Conservation (phyloP, 92 coral and sea anemone species). For the Pocillopora grandis region DNA sequence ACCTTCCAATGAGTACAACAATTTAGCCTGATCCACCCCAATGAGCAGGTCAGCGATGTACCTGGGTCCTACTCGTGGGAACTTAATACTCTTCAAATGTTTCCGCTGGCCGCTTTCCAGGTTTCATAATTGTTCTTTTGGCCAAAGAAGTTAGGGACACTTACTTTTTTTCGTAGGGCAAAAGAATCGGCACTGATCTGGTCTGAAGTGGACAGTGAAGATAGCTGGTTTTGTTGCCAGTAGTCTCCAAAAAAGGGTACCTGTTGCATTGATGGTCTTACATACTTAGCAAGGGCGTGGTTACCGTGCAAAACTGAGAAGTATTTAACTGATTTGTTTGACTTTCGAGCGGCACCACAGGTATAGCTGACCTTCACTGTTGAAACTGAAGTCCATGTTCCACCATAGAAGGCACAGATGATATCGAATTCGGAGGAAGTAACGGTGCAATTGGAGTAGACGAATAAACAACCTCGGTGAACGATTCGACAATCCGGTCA, state of each 20-base stretch:
- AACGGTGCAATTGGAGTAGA: slow-evolving; percentile 6
- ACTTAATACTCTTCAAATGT: slow-evolving; percentile 60
- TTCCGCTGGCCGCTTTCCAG: slow-evolving; percentile 52
- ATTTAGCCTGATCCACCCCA: slow-evolving; percentile 53
- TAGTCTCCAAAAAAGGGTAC: slow-evolving; percentile 11
- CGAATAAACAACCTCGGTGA: slow-evolving; percentile 1
- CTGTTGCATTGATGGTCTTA: background rate
- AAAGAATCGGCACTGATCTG: slow-evolving; percentile 35
- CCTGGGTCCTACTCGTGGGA: slow-evolving; percentile 45
- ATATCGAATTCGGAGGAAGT: slow-evolving; percentile 13
- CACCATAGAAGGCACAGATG: background rate
- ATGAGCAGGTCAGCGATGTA: slow-evolving; percentile 57
- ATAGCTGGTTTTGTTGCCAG: slow-evolving; percentile 1
- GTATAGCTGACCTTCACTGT: slow-evolving; percentile 26
- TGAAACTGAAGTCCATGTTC: slow-evolving; percentile 24
- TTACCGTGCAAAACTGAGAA: slow-evolving; percentile 10
- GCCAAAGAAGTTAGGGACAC: slow-evolving; percentile 35
- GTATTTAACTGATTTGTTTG: slow-evolving; percentile 4
- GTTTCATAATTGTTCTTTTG: slow-evolving; percentile 49
- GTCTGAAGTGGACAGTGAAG: slow-evolving; percentile 9
- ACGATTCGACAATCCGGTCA: slow-evolving; percentile 13
- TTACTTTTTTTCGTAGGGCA: slow-evolving; percentile 36
- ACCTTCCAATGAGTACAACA: slow-evolving; percentile 47
- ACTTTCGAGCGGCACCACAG: slow-evolving; percentile 19
- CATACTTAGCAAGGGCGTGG: slow-evolving; percentile 4